Evolutionary conservation across 1,140 invertebrate species (phyloP).

Genomic region (Bombus consobrinus): DNA sequence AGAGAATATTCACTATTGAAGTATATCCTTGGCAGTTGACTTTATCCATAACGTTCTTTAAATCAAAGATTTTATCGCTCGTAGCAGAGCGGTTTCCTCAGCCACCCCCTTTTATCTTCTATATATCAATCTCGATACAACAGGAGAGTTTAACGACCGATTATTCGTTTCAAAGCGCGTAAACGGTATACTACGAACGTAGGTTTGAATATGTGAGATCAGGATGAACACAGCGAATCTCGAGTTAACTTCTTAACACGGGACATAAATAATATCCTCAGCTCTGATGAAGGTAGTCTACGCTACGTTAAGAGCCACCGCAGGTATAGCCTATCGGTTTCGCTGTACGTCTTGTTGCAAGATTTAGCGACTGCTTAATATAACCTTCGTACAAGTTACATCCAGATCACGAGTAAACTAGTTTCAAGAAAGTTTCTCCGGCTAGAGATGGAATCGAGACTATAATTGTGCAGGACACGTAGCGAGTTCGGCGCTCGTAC

Average conservation of each 20-base stretch:
- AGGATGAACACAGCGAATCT: too few species aligned
- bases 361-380: constrained; percentile 65
- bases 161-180: background rate
- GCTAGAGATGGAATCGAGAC: constrained; percentile 38
- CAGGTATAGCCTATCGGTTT: constrained; percentile 29
- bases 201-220: background rate
- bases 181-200: background rate
- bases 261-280: constrained; percentile 19
- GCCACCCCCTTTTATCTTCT: background rate
- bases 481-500: background rate
- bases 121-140: background rate
- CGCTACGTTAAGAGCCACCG: constrained; percentile 10
- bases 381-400: constrained; percentile 60
- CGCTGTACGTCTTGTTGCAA: constrained; percentile 6
- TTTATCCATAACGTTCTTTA: background rate
- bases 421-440: constrained; percentile 62
- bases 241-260: constrained; percentile 26
- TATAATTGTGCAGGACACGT: constrained; percentile 38
- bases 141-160: background rate
- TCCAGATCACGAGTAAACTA: constrained; percentile 65
- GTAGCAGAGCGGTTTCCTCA: too few species aligned
- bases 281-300: constrained; percentile 14
- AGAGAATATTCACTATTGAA: background rate
- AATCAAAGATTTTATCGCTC: background rate
- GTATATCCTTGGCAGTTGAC: background rate